A percentile compares a stretch with the other conserved stretches of the same genome.
These are phyloP conservation scores for Platycnemis pennipes DNA, from an alignment of 2,888 invertebrate genomes.

Conservation along the genomic window DNA sequence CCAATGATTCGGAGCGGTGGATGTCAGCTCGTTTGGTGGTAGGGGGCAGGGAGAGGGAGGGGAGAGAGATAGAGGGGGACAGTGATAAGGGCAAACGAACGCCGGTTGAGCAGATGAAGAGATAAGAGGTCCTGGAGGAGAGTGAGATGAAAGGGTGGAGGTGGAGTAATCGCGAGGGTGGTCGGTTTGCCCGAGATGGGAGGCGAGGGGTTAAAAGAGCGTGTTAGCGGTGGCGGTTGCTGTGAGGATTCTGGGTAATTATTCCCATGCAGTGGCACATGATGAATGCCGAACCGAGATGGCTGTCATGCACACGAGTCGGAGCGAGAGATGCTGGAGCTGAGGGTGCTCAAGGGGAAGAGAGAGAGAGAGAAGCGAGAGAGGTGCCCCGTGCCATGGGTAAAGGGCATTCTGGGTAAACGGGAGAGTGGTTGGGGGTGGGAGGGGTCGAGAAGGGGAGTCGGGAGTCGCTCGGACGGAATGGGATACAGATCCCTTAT, in stretches of 20 bases:
- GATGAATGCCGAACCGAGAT: constrained; percentile 55
- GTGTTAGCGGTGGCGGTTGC: constrained; percentile 55
- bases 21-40: background rate
- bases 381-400: background rate
- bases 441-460: background rate
- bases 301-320: constrained; percentile 47
- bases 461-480: background rate
- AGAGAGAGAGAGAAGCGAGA: background rate
- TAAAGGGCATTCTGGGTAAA: constrained; percentile 27
- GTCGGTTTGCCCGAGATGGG: background rate
- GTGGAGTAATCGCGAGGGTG: background rate
- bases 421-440: background rate
- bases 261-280: constrained; percentile 62
- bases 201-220: constrained; percentile 7
- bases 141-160: background rate
- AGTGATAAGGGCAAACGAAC: background rate
- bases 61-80: background rate
- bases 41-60: background rate
- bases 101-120: background rate
- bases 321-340: background rate
- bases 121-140: background rate
- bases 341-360: background rate
- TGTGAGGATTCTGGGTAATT: constrained; percentile 60
- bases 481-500: constrained; percentile 37
- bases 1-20: background rate